Evolutionary conservation across 2,797 vertebrate species (phyloP), one percentile per base, ranked within the genome.

Genomic region (Leucoraja ocellata): DNA sequence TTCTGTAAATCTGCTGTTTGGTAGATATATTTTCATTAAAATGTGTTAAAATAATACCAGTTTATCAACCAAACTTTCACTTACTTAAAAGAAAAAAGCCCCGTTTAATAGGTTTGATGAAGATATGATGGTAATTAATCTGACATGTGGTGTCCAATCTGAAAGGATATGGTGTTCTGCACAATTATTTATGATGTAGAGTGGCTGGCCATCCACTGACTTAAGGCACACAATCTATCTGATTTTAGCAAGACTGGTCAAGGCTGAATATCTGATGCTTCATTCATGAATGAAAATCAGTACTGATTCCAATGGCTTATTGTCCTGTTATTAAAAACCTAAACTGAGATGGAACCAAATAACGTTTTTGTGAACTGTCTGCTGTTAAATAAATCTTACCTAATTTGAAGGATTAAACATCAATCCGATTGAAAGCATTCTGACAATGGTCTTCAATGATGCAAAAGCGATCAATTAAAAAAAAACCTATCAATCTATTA

Each of bases 1-100:
- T 65, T 91, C 18, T 25, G 36, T 91, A 91, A 46, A 74, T 91
- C 65, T 91, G 88, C 88, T 74, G 71, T 74, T 91, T 73, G 36
- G 73, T 39, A 68, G 88, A 73, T 21, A 91, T 54, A 71, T 25
- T 68, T 90, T 90, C 71, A 36, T 32, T 10, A 36, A 7, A 46
- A 36, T 91, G 73, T 54, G 23, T 73, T 73, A 3, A 73, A 18
- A 91, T 23, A 36, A 71, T n/a, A 91, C 32, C 8, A 91, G 46
- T 21, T 86, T 78, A 13, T 86, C 28, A 86, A 61, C 83, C 28
- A 86, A 65, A 14, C 28, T 86, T 86, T 28, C 83, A 6, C n/a
- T 86, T 86, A 65, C 10, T 86, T 32, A 86, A n/a, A n/a, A 65
- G 11, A 16, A 28, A n/a, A 65, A 63, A n/a, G 2, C 11, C 23